Conservation (phyloP, 2,113 vertebrate genomes). For the Gymnobelideus leadbeateri region DNA sequence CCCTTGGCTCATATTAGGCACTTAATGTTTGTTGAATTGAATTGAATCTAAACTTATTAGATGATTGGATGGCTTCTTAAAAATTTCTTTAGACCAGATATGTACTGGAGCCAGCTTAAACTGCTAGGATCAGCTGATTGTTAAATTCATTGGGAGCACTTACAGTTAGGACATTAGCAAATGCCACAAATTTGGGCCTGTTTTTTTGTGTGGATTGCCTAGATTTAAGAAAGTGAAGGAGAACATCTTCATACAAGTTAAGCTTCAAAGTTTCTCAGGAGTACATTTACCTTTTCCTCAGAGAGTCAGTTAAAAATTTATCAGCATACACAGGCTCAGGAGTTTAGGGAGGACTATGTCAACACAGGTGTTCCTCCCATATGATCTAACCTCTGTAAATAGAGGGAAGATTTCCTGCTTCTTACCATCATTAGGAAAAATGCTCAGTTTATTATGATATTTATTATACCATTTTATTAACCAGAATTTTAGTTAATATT, state of each 20-base stretch:
- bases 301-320: background rate
- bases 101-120: background rate
- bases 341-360: background rate
- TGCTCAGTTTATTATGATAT: background rate
- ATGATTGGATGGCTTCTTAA: background rate
- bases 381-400: background rate
- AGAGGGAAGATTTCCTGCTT: background rate
- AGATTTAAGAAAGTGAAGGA: background rate
- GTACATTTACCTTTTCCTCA: background rate
- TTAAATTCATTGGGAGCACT: background rate
- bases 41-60: background rate
- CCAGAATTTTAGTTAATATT: background rate
- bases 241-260: background rate
- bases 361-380: background rate
- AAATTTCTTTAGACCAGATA: background rate
- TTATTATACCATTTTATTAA: background rate
- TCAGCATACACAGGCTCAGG: background rate
- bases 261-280: background rate
- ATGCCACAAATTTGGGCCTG: background rate
- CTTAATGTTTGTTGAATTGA: background rate
- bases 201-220: background rate
- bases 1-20: background rate
- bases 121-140: background rate
- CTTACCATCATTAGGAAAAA: background rate
- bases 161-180: background rate